Evolutionary conservation across 2,888 invertebrate genomes (phyloP).

Genomic region (Podabrus alpinus): DNA sequence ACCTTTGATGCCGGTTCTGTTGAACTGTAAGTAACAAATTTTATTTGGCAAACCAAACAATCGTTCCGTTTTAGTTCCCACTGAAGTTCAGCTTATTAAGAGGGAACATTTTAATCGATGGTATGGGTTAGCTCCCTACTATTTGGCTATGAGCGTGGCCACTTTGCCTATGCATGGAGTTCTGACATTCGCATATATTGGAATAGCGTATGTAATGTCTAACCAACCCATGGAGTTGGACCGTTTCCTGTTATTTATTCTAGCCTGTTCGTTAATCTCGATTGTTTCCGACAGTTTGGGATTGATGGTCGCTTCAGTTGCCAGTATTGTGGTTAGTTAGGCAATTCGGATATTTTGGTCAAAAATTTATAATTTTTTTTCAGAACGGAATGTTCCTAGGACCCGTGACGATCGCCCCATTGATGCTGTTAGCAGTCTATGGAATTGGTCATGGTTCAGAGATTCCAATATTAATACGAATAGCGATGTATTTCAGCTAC

Average conservation of each 20-base stretch:
- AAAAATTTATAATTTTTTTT: slow-evolving; percentile 34
- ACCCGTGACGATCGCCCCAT: slow-evolving; percentile 82
- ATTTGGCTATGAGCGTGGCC: slow-evolving; percentile 72
- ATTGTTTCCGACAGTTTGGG: slow-evolving; percentile 81
- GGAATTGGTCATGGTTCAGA: slow-evolving; percentile 72
- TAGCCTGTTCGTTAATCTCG: slow-evolving; percentile 71
- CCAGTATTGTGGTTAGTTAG: slow-evolving; percentile 76
- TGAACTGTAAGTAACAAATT: slow-evolving; percentile 70
- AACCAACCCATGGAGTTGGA: slow-evolving; percentile 75
- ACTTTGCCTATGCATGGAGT: slow-evolving; percentile 73
- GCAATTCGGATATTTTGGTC: not conserved
- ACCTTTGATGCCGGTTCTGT: slow-evolving; percentile 79
- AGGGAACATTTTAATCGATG: slow-evolving; percentile 85
- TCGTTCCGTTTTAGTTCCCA: slow-evolving; percentile 67
- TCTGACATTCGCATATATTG: slow-evolving; percentile 69
- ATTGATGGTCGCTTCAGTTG: slow-evolving; percentile 71
- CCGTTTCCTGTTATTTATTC: slow-evolving; percentile 70
- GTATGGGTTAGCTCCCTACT: slow-evolving; percentile 81
- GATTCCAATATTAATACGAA: slow-evolving; percentile 74
- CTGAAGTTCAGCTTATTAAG: slow-evolving; percentile 76
- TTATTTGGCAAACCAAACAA: not conserved
- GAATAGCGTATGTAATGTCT: slow-evolving; percentile 74
- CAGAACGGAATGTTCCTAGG: slow-evolving; percentile 90
- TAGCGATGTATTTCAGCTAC: slow-evolving; percentile 83
- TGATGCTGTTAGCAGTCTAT: slow-evolving; percentile 85